Base-by-base conservation (phyloP, 1,140 invertebrate species). In the Aradophagus sp. region DNA sequence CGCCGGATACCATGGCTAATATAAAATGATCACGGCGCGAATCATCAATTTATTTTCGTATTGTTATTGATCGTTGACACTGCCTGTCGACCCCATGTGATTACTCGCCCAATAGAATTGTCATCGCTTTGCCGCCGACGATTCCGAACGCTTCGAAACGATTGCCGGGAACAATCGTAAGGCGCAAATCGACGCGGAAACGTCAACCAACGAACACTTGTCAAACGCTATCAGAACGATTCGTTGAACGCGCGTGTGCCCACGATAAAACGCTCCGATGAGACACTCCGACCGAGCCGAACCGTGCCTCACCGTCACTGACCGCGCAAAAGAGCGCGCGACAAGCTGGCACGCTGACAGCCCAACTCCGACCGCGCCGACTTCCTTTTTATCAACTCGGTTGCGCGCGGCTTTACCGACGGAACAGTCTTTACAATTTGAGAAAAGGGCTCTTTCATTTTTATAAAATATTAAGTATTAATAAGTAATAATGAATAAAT, bases 41-140 rank as follows among this genome's bases (percentile, higher is more conserved):
- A 75, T 83, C 77, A 78, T 77, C 73, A 83, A 79, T 78, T 82
- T 77, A 84, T 84, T 82, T 85, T 83, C 68, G 66, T 78, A 78
- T 80, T 78, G 77, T 83, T 84, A 84, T 84, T 82, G 82, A 84
- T 84, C 83, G 81, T 81, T 80, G 71, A 78, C 76, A 76, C 71
- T 79, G 71, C 47, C 67, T 73, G 59, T 71, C 69, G 63, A 63
- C 39, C 58, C 73, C 77, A 81, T 80, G 78, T 80, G 80, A 80
- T 75, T 63, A 71, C 65, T 63, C 56, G n/a, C 34, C 52, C 39
- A 14, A 47, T 66, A 32, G 23, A 70, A 66, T 58, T 62, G 34
- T 53, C 13, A 26, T 62, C 20, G 8, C 20, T 61, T 42, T 19
- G 17, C 36, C 29, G 23, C 41, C n/a, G 23, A 44, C n/a, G 3